Evolutionary conservation across 2,797 vertebrate genomes (phyloP), one percentile per base, ranked within the genome.

Genomic region (Amphiprion clarkii): DNA sequence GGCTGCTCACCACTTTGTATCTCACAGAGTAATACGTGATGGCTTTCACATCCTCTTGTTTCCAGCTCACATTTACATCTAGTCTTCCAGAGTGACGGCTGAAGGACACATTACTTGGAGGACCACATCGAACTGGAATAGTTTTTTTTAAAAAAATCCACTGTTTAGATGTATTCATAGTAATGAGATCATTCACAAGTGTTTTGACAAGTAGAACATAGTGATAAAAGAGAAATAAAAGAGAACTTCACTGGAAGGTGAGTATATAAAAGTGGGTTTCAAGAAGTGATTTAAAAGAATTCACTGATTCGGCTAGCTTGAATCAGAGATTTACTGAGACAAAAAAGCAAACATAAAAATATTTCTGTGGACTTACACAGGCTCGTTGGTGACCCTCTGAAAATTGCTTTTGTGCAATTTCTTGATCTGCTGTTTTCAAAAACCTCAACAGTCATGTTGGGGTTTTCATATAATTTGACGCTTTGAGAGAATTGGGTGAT

Each of bases 41-140:
- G 13, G 0, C 0, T 0, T 36, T 56, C 1, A 0, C 29, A 10
- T 88, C 78, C 0, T 2, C 31, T 16, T 6, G 0, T 0, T 5
- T 4, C 95, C 94, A 95, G 16, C 1, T 70, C 19, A 88, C 87
- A 0, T 6, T 46, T 39, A 94, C 80, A 1, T 31, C 1, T 6
- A 95, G 72, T 19, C 44, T 62, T 2, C 89, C 88, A 14, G 81
- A 74, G 12, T 25, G 53, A 27, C 95, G 88, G 3, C 52, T 49
- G 58, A 94, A 92, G 40, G 8, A 46, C 17, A 76, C 87, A 0
- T 9, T 1, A 10, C 0, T 0, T 0, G 92, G 93, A 51, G 94
- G 92, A 27, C 53, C 86, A 62, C 95, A 96, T 27, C 75, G 85
- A 8, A 74, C 95, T 96, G 80, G 48, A 46, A 46, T 17, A 19